Conservation (phyloP, 2,113 vertebrate genomes). For the Neoarius graeffei region DNA sequence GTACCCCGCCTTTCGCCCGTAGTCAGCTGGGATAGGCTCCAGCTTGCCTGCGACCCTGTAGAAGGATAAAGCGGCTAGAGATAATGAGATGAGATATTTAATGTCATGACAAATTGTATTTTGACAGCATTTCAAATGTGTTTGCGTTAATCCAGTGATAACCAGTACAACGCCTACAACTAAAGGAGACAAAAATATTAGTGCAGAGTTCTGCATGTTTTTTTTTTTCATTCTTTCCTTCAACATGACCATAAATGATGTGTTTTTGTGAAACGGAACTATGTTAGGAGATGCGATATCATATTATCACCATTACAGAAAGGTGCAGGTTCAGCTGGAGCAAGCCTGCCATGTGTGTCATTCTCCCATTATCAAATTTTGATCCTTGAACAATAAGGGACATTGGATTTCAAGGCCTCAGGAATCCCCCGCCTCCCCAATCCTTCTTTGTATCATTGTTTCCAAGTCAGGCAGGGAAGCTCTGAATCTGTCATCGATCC, state of each 20-base stretch:
- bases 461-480: constrained; percentile 55
- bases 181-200: not conserved
- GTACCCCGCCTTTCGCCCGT: too few relatives aligned
- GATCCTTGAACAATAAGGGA: constrained; percentile 66
- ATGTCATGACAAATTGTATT: too few relatives aligned
- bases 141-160: too few relatives aligned
- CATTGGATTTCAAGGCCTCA: constrained; percentile 41
- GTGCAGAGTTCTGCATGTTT: not conserved
- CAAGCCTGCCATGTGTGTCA: not conserved
- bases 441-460: constrained; percentile 60
- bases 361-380: constrained; percentile 45
- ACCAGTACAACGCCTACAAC: not conserved
- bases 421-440: constrained; percentile 49
- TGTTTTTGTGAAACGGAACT: not conserved
- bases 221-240: not conserved
- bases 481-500: constrained; percentile 67
- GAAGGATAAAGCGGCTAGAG: too few relatives aligned
- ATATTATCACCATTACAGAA: not conserved
- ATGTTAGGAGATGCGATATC: not conserved
- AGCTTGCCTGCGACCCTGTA: too few relatives aligned
- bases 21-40: too few relatives aligned
- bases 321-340: not conserved
- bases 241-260: not conserved
- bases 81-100: too few relatives aligned
- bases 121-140: too few relatives aligned